phyloP scores from a whole-genome alignment of 2,888 invertebrate species.

The Habroteleia sp. region DNA sequence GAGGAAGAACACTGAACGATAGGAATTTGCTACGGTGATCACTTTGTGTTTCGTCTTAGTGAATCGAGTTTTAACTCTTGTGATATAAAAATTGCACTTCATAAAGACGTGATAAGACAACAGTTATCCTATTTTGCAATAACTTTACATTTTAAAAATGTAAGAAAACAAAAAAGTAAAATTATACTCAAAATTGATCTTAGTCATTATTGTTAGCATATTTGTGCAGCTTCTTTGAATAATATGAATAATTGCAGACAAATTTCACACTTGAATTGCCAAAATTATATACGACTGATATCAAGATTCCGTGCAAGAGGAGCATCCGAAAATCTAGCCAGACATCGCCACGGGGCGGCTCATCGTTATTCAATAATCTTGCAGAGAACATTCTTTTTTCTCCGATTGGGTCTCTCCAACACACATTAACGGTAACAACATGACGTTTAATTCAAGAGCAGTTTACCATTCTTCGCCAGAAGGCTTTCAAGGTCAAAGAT shows the following conservation, averaged over 20 bases:
- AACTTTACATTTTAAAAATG: no score
- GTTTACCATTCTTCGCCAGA: conserved; percentile 34
- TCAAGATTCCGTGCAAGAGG: conserved; percentile 29
- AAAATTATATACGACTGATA: conserved; percentile 18
- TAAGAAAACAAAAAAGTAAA: no score
- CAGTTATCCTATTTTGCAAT: no score
- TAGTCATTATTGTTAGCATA: no score
- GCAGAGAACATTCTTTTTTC: conserved; percentile 43
- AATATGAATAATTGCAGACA: conserved; percentile 15
- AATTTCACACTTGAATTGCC: conserved; percentile 14
- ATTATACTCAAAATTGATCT: no score
- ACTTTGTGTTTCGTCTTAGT: no score
- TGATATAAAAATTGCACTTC: no score
- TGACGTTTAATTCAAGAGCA: conserved; percentile 49
- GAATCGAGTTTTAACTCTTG: no score
- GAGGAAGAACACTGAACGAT: no score
- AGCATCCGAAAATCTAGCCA: conserved; percentile 53
- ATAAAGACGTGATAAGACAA: no score
- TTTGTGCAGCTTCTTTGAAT: not conserved
- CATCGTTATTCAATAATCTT: conserved; percentile 73
- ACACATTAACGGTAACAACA: conserved; percentile 51
- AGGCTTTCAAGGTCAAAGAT: conserved; percentile 49
- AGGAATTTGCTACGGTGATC: no score
- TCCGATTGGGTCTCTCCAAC: conserved; percentile 9
- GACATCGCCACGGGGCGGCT: conserved; percentile 66